Evolutionary conservation across 2,888 invertebrate genomes (phyloP).

Genomic region (Proisotoma minuta): DNA sequence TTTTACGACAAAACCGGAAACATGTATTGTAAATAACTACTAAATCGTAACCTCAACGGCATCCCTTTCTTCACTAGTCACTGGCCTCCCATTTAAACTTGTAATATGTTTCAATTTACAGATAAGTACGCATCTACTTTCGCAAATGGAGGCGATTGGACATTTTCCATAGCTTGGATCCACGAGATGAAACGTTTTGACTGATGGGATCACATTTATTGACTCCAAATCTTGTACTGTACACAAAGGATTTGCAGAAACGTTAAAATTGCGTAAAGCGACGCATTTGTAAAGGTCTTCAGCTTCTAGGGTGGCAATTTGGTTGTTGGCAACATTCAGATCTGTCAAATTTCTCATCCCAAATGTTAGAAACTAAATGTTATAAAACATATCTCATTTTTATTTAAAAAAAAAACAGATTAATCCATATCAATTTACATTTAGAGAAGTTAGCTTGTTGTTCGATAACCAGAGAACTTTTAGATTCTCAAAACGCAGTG

Average conservation of each 20-base stretch:
- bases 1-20: not conserved
- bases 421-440: conserved; percentile 22
- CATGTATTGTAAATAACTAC: not conserved
- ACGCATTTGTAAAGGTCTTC: conserved; percentile 41
- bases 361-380: conserved; percentile 41
- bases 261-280: conserved; percentile 35
- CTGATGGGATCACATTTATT: conserved; percentile 32
- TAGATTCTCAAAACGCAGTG: conserved; percentile 37
- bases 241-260: conserved; percentile 45
- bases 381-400: conserved; percentile 2
- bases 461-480: conserved; percentile 41
- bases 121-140: conserved; percentile 38
- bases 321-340: conserved; percentile 43
- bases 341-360: conserved; percentile 39
- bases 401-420: conserved; percentile 1
- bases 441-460: conserved; percentile 39
- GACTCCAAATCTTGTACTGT: conserved; percentile 41
- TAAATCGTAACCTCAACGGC: conserved; percentile 20
- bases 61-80: conserved; percentile 29
- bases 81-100: conserved; percentile 38
- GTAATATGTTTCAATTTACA: conserved; percentile 30
- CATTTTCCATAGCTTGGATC: conserved; percentile 45
- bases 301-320: conserved; percentile 37
- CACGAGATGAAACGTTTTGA: conserved; percentile 28
- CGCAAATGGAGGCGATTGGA: conserved; percentile 41